These are phyloP conservation scores for Potamarius usumacintae DNA, from an alignment of 2,113 vertebrate genomes.

Conservation along the genomic window DNA sequence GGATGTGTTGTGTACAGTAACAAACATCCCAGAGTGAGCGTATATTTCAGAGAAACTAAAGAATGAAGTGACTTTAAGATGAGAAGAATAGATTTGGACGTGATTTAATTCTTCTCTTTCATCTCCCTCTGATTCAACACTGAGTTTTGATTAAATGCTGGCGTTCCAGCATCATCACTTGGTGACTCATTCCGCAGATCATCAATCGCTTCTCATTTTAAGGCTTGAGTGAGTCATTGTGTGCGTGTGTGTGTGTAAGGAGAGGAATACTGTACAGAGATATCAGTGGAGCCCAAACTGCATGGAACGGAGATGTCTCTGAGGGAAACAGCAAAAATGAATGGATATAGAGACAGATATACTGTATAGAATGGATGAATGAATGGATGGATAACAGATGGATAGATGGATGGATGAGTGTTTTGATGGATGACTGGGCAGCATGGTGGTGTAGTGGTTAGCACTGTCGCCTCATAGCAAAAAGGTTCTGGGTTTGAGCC, in stretches of 20 bases:
- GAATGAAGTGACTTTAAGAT: background rate
- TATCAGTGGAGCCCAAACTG: background rate
- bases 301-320: background rate
- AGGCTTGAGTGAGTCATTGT: slow-evolving; percentile 13
- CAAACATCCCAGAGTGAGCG: background rate
- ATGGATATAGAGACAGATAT: background rate
- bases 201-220: slow-evolving; percentile 12
- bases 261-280: background rate
- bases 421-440: too few species aligned
- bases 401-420: background rate
- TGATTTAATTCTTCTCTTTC: background rate
- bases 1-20: background rate
- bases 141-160: background rate
- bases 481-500: too few species aligned
- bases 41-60: background rate
- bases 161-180: background rate
- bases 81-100: background rate
- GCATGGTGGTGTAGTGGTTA: too few species aligned
- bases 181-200: slow-evolving; percentile 41
- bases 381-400: too few species aligned
- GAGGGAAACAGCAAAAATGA: background rate
- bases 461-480: too few species aligned
- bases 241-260: background rate
- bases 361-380: background rate
- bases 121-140: background rate